Evolutionary conservation across 2,113 vertebrate species (phyloP).

Genomic region (Alethe diademata): DNA sequence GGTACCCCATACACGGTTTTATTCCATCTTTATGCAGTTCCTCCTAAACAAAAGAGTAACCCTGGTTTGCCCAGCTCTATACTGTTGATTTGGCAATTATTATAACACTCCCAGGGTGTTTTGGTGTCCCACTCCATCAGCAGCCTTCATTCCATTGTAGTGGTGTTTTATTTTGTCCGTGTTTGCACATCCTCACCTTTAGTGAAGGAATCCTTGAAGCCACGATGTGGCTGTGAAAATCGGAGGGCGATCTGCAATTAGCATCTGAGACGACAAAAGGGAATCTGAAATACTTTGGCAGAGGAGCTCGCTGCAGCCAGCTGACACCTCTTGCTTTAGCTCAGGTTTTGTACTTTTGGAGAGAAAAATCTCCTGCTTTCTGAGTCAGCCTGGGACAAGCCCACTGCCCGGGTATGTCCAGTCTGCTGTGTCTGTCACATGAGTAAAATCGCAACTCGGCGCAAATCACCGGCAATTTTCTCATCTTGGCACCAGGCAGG

Average conservation of each 20-base stretch:
- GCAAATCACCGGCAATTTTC: not conserved
- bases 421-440: not conserved
- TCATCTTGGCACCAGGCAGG: not conserved
- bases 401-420: not conserved
- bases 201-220: not conserved
- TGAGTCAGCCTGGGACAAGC: slow-evolving; percentile 15
- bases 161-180: not conserved
- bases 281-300: not conserved
- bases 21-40: not conserved
- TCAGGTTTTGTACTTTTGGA: not conserved
- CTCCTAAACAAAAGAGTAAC: not conserved
- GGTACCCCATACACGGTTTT: rapidly evolving
- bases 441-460: not conserved
- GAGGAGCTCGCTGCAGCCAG: not conserved
- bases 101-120: not conserved
- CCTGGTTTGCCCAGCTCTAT: not conserved
- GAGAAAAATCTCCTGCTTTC: not conserved
- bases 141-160: not conserved
- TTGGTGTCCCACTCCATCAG: not conserved
- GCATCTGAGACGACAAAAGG: not conserved
- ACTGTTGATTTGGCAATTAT: not conserved
- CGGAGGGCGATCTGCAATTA: not conserved
- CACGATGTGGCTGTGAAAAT: not conserved
- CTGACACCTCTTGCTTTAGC: not conserved
- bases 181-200: not conserved